Evolutionary conservation across 1,140 invertebrate genomes (phyloP).

Genomic region (Drosophila nasuta): DNA sequence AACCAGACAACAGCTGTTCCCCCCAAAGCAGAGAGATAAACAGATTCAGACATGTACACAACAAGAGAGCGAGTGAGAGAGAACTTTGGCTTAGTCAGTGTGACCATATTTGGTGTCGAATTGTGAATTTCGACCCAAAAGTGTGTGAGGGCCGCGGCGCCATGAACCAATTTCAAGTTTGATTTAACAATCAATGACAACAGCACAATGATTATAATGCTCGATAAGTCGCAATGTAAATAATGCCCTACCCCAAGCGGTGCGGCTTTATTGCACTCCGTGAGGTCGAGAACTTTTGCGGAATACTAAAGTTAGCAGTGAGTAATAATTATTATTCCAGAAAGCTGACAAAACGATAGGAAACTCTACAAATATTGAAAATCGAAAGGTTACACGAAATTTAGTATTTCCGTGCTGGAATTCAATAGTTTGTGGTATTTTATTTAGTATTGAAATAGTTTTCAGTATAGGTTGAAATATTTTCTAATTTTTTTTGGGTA

Average conservation of each 20-base stretch:
- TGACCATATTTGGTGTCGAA: slow-evolving; percentile 54
- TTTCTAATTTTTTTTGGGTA: no score
- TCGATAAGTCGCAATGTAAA: not conserved
- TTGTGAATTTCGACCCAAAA: slow-evolving; percentile 29
- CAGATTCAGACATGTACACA: not conserved
- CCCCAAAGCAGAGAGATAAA: not conserved
- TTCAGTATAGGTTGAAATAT: no score
- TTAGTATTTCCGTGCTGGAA: no score
- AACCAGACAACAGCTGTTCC: slow-evolving; percentile 33
- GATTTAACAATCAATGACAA: slow-evolving; percentile 20
- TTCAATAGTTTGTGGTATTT: no score
- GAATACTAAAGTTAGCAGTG: not conserved
- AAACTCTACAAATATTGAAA: not conserved
- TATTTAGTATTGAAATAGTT: no score
- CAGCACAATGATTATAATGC: not conserved
- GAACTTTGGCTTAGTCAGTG: slow-evolving; percentile 16
- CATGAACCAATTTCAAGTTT: slow-evolving; percentile 30
- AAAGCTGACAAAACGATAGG: not conserved
- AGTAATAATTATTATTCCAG: not conserved
- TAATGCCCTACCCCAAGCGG: slow-evolving; percentile 15
- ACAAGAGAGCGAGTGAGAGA: slow-evolving; percentile 3
- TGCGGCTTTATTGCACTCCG: not conserved
- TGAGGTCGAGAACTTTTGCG: not conserved
- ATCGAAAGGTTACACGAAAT: no score
- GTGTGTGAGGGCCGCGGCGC: not conserved